These are phyloP conservation scores for Linyphia triangularis DNA, from an alignment of 2,888 invertebrate species.

Conservation along the genomic window DNA sequence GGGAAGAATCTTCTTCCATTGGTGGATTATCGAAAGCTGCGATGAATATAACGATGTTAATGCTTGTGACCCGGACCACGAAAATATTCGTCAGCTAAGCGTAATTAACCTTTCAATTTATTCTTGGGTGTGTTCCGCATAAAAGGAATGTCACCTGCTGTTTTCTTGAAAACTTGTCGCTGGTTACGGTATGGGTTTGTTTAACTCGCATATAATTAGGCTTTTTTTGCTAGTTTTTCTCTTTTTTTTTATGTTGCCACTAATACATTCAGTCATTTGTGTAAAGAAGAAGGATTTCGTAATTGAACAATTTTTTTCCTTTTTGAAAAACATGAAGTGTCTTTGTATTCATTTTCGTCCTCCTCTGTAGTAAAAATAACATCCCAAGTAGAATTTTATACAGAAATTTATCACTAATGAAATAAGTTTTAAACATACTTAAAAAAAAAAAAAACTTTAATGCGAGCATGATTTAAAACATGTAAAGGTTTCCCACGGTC, in stretches of 20 bases:
- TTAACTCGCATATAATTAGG: background rate
- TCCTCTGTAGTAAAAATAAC: no score
- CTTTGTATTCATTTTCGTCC: no score
- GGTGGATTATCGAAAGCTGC: background rate
- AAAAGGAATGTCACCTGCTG: background rate
- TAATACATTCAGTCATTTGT: background rate
- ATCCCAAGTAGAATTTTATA: no score
- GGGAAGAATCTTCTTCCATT: background rate
- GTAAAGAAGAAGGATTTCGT: background rate
- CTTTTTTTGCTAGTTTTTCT: background rate
- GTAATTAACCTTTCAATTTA: background rate
- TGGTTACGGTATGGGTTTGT: background rate
- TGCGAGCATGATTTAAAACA: no score
- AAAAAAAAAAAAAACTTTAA: no score
- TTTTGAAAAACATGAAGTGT: no score
- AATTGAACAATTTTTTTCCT: no score
- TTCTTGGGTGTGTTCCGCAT: background rate
- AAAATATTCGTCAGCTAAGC: background rate
- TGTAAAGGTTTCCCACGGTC: no score
- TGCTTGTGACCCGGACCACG: background rate
- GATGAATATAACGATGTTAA: slow-evolving; percentile 3
- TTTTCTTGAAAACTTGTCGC: background rate
- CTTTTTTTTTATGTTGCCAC: background rate
- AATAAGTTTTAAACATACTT: no score
- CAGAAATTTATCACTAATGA: no score